Conservation (phyloP, 2,888 invertebrate species). For the Drosophila kuntzei region DNA sequence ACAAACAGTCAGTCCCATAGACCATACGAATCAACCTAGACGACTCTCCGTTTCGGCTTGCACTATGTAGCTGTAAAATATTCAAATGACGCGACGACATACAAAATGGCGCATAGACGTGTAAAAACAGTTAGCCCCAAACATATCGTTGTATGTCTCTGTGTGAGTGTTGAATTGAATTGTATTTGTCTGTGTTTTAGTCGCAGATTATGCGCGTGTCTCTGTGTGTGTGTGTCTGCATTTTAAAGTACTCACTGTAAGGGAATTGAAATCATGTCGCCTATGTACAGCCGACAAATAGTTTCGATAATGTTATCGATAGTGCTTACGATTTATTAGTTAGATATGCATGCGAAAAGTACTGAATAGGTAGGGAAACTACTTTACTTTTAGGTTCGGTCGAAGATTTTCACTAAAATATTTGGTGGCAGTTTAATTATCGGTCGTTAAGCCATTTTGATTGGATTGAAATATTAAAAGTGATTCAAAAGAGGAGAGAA, state of each 20-base stretch:
- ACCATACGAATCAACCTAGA: conserved; percentile 28
- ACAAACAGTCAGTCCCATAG: conserved; percentile 40
- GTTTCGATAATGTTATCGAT: conserved; percentile 39
- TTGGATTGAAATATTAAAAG: too few relatives aligned
- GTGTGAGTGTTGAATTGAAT: conserved; percentile 57
- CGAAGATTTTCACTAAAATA: too few relatives aligned
- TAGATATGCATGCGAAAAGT: neutral
- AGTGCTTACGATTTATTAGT: neutral
- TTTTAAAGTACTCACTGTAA: conserved; percentile 60
- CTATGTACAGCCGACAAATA: conserved; percentile 62
- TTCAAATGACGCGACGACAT: conserved; percentile 74
- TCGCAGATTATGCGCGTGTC: conserved; percentile 28
- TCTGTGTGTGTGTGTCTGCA: conserved; percentile 48
- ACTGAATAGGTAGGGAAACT: too few relatives aligned
- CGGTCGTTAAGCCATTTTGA: too few relatives aligned
- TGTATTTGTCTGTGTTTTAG: conserved; percentile 60
- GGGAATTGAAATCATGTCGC: conserved; percentile 32
- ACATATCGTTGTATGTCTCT: conserved; percentile 16
- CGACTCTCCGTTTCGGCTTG: conserved; percentile 48
- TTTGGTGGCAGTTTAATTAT: too few relatives aligned
- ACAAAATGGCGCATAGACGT: conserved; percentile 76
- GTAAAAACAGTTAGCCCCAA: conserved; percentile 67
- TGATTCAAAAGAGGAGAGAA: too few relatives aligned
- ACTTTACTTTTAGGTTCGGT: too few relatives aligned
- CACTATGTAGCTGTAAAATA: conserved; percentile 65